Base-by-base conservation (phyloP, 1,140 invertebrate species). In the Drosophila pseudoananassae region DNA sequence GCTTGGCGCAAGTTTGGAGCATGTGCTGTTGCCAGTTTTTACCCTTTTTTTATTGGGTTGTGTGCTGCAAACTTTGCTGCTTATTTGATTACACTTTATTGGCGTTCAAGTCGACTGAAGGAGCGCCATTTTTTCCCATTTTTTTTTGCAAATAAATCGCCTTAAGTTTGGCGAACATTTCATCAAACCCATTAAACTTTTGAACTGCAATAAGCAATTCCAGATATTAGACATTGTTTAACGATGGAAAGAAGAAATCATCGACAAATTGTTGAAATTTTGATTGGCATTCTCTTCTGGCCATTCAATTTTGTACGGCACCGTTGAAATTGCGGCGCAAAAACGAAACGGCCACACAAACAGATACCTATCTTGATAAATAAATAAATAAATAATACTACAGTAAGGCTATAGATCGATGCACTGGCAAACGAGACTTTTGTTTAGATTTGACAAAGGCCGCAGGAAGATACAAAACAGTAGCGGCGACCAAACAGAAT, bases 391-490 rank as follows among this genome's bases (percentile, higher is more conserved):
- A 70, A 70, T 70, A 70, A 70, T 70, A 56, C 51, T 70, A 56
- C 17, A 38, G 65, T 66, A 66, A 68, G 65, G 65, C 61, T 36
- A 20, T 43, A n/a, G 23, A 47, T 4, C 65, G 3, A 12, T 70
- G 66, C 54, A 59, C 50, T 57, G 66, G 38, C 31, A 27, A 63
- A 17, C 45, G n/a, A 47, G 43, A 50, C 66, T 59, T 54, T 73
- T 73, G 68, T 73, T 73, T 73, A 38, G 27, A 29, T 71, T 52
- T 61, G 68, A 73, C 70, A 73, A 77, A 71, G 74, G 65, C 65
- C 53, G 54, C 75, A 65, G 75, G 54, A 81, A 74, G 47, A 60
- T 76, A 57, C 40, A 45, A 73, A 82, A 73, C 51, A 65, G 56
- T 60, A 50, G 56, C 33, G n/a, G 38, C 25, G 33, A 46, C 29